Conservation (phyloP, 2,113 vertebrate species). For the Cyphomyrus plagiostoma region DNA sequence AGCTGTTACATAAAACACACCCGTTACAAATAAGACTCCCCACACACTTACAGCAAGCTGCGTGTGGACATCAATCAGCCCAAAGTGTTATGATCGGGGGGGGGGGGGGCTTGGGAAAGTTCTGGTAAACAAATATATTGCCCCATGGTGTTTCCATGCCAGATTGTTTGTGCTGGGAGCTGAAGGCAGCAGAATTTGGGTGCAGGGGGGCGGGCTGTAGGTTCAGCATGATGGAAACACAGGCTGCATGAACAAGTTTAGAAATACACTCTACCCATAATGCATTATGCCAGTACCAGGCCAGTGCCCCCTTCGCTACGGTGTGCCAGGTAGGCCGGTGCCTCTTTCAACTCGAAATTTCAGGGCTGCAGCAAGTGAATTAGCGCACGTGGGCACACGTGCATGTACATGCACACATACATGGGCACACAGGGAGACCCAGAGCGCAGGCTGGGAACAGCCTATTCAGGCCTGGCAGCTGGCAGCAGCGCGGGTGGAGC, state of each 20-base stretch:
- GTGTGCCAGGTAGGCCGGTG: background rate
- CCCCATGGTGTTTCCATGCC: background rate
- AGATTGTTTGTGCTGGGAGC: background rate
- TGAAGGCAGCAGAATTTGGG: background rate
- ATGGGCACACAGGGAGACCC: background rate
- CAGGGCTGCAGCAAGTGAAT: background rate
- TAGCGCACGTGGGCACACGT: background rate
- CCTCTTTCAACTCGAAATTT: background rate
- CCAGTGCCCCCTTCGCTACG: background rate
- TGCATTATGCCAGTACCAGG: background rate
- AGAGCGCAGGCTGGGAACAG: background rate
- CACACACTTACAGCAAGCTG: background rate
- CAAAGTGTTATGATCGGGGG: background rate
- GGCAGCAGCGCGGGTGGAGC: background rate
- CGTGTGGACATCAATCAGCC: background rate
- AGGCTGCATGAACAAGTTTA: background rate
- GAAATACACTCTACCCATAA: background rate
- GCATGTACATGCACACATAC: background rate
- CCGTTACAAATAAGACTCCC: background rate
- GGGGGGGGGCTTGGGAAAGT: background rate
- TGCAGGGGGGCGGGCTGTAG: background rate
- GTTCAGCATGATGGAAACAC: background rate
- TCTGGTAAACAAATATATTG: background rate
- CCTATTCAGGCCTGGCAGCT: background rate
- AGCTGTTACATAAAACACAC: conserved; percentile 12